Conservation (phyloP, 2,888 invertebrate genomes). For the Megaustenia siamemsis region DNA sequence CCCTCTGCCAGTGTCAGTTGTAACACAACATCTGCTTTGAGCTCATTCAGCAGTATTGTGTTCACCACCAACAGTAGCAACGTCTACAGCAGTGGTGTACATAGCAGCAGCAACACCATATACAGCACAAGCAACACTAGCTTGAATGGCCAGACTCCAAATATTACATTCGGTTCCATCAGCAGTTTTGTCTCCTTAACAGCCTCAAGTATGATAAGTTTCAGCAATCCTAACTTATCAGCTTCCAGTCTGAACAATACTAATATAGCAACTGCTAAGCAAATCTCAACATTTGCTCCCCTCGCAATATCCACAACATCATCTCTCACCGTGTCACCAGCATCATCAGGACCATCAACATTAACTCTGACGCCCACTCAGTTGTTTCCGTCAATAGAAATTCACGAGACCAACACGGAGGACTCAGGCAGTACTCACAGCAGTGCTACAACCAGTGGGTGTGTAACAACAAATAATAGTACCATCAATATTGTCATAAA, state of each 20-base stretch:
- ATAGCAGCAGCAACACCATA: neutral
- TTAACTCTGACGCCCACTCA: neutral
- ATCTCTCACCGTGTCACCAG: neutral
- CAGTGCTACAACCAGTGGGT: neutral
- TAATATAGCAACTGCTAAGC: neutral
- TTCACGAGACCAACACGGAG: neutral
- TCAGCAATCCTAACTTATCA: neutral
- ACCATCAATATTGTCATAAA: neutral
- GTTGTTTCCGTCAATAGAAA: neutral
- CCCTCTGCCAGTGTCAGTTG: neutral
- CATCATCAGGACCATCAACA: neutral
- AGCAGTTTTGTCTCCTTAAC: slow-evolving; percentile 20
- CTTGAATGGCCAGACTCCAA: neutral
- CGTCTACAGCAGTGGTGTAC: neutral
- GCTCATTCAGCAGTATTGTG: neutral
- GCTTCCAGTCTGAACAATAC: neutral
- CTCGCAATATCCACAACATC: neutral
- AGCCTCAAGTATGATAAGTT: neutral
- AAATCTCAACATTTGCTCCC: neutral
- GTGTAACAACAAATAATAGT: neutral
- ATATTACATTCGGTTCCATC: slow-evolving; percentile 28
- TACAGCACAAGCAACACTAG: slow-evolving; percentile 12
- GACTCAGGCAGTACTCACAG: neutral
- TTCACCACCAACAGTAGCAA: neutral
- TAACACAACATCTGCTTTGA: neutral